Base-by-base conservation (phyloP, 2,888 invertebrate genomes). In the Lithophane ornitopus region DNA sequence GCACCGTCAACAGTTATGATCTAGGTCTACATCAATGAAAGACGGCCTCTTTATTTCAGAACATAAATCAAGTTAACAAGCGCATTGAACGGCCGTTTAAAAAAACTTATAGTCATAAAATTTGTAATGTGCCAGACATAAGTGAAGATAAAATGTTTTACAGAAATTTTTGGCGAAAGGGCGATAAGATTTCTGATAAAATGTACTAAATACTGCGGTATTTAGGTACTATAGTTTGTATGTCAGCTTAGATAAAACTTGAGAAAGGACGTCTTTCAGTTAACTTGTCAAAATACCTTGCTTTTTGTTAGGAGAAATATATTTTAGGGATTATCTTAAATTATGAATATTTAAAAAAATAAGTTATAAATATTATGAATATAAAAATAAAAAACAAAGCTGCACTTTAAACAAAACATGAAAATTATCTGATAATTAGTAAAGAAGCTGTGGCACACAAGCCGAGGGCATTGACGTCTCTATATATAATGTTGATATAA, bases 11-110 rank as follows among this genome's bases (percentile, higher is more conserved):
- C 65, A 66, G 68, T 80, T 82, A 81, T 74, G 54, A 81, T 83
- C 61, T 69, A 66, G 74, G 74, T 62, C 68, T 59, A 71, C n/a
- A 81, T 74, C 70, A 71, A 39, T 85, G 70, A 76, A 74, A 70
- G 52, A 76, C 16, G 65, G 44, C 52, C 39, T 56, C 63, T 85
- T 83, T 81, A 85, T 85, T 85, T 70, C 81, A 61, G 16, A 39
- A 46, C 70, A 85, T 81, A 85, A 83, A 85, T 83, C 82, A 83
- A 58, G 39, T 16, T 67, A 77, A 74, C 70, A 81, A 77, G 70
- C 67, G 68, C 67, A 73, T 81, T 70, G 61, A 69, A 56, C n/a
- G 68, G 44, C 62, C 76, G 65, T 66, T 74, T 74, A 66, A 79
- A 78, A 81, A 83, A 83, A 76, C 70, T 85, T 63, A 58, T 26